These are phyloP conservation scores for Sebastes dallii DNA, from an alignment of 2,797 vertebrate genomes.

Conservation along the genomic window DNA sequence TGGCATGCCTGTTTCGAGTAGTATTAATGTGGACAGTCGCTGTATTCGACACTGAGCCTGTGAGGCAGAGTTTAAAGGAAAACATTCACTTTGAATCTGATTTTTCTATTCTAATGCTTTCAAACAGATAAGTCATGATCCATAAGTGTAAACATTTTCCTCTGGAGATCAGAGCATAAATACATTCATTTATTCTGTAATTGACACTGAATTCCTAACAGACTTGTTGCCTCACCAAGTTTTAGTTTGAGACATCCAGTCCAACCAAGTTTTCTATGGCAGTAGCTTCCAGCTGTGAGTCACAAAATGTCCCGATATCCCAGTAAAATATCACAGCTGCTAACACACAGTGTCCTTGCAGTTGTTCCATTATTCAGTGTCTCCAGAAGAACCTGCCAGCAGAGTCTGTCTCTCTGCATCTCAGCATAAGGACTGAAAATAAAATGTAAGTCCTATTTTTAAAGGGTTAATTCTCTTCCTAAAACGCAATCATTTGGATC, in stretches of 20 bases:
- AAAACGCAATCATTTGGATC: neutral
- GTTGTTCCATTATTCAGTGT: constrained; percentile 57
- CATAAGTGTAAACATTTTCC: neutral
- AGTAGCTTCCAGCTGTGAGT: constrained; percentile 48
- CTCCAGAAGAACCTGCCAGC: constrained; percentile 38
- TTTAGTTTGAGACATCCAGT: constrained; percentile 16
- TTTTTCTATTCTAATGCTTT: neutral
- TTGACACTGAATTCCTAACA: constrained; percentile 22
- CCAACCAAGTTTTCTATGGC: constrained; percentile 11
- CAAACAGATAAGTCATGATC: constrained; percentile 1
- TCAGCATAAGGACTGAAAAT: constrained; percentile 9
- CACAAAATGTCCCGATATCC: constrained; percentile 36
- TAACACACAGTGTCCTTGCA: constrained; percentile 25
- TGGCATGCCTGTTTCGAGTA: constrained; percentile 28
- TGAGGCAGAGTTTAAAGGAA: constrained; percentile 28
- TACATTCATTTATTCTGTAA: neutral
- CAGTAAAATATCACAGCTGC: constrained; percentile 38
- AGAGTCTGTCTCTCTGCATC: constrained; percentile 5
- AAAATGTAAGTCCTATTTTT: constrained; percentile 6
- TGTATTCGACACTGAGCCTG: constrained; percentile 15
- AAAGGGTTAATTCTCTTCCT: neutral
- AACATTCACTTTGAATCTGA: constrained; percentile 33
- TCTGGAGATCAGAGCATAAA: neutral
- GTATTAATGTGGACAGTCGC: constrained; percentile 39
- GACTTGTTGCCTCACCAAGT: constrained; percentile 25